Evolutionary conservation across 2,797 vertebrate species (phyloP).

Genomic region (Serranus cabrilla): DNA sequence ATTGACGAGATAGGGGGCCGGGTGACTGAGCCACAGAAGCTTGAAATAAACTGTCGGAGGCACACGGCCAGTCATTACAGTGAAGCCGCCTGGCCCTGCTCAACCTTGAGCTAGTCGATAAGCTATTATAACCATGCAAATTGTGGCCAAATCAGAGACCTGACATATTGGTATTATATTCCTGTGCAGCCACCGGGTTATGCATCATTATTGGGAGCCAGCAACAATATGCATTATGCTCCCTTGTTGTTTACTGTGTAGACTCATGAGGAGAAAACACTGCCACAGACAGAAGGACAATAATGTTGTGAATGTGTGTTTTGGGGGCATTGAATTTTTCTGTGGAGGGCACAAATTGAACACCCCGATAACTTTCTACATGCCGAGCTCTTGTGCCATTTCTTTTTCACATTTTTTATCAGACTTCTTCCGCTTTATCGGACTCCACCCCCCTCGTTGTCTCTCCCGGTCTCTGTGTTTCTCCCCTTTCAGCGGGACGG

Average conservation of each 20-base stretch:
- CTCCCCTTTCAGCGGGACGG: conserved; percentile 45
- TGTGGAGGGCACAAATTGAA: conserved; percentile 36
- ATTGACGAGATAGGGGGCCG: conserved; percentile 92
- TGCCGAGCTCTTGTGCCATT: conserved; percentile 29
- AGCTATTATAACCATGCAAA: conserved; percentile 99
- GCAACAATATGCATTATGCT: conserved; percentile 77
- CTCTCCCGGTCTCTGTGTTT: conserved; percentile 36
- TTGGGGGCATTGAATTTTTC: conserved; percentile 28
- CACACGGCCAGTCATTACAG: conserved; percentile 92
- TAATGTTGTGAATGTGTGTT: conserved; percentile 42
- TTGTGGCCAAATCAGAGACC: conserved; percentile 91
- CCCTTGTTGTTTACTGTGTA: conserved; percentile 64
- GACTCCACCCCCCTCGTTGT: conserved; percentile 20
- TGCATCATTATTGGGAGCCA: conserved; percentile 85
- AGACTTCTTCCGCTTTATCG: conserved; percentile 27
- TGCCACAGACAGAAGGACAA: conserved; percentile 37
- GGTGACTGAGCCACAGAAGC: conserved; percentile 93
- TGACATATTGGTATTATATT: conserved; percentile 89
- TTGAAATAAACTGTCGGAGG: conserved; percentile 94
- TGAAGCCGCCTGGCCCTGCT: conserved; percentile 90
- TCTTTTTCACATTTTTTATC: conserved; percentile 23
- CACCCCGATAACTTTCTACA: conserved; percentile 42
- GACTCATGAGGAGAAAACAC: conserved; percentile 63
- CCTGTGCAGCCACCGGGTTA: conserved; percentile 86
- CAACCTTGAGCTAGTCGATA: conserved; percentile 96